phyloP scores from a whole-genome alignment of 2,797 vertebrate genomes.

The Hafferia zeledoni region DNA sequence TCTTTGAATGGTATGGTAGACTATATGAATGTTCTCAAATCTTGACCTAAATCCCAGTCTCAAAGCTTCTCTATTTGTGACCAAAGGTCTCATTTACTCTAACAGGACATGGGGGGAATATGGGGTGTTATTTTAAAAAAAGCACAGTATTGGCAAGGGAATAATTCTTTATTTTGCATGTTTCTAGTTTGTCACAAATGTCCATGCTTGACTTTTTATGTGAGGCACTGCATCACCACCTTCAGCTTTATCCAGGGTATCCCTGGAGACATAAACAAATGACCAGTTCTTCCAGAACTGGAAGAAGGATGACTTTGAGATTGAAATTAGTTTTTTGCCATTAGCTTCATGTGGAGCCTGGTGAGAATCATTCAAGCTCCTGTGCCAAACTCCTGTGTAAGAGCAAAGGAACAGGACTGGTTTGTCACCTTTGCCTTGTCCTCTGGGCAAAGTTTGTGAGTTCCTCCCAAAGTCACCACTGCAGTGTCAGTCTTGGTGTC shows the following conservation, averaged over 20 bases:
- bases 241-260: background rate
- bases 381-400: background rate
- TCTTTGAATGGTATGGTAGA: background rate
- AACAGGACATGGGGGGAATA: background rate
- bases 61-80: background rate
- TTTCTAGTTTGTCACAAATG: background rate
- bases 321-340: background rate
- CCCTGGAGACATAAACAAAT: background rate
- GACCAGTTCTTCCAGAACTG: background rate
- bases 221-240: accelerated
- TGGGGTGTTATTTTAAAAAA: background rate
- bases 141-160: background rate
- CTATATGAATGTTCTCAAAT: background rate
- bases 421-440: background rate
- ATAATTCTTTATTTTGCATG: background rate
- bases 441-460: background rate
- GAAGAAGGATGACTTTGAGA: background rate
- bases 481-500: background rate
- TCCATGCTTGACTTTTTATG: background rate
- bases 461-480: background rate
- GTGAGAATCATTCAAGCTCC: background rate
- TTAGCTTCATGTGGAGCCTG: background rate
- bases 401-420: background rate
- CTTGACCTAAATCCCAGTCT: background rate
- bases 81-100: background rate